A percentile compares a stretch with the other conserved stretches of the same genome.
phyloP scores from a whole-genome alignment of 2,888 invertebrate species.

The Drosophila anomalata region DNA sequence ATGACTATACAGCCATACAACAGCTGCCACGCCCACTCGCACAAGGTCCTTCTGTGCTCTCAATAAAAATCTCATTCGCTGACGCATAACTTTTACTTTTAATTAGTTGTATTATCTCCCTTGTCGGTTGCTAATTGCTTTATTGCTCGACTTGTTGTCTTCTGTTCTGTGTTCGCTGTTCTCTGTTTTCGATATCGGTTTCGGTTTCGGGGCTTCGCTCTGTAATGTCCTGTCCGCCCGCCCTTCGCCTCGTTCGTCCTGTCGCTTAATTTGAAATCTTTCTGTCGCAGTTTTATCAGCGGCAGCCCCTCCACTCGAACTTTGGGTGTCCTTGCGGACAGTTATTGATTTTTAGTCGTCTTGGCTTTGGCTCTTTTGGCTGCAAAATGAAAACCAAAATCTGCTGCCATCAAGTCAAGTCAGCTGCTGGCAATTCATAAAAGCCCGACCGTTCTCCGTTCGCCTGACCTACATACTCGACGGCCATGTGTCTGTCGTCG shows the following conservation, averaged over 20 bases:
- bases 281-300: constrained; percentile 78
- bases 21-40: constrained; percentile 31
- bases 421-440: constrained; percentile 76
- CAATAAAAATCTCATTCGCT: constrained; percentile 79
- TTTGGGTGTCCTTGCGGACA: constrained; percentile 65
- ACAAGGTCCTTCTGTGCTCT: constrained; percentile 47
- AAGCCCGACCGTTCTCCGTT: constrained; percentile 48
- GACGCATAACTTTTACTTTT: constrained; percentile 79
- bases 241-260: constrained; percentile 27
- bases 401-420: constrained; percentile 54
- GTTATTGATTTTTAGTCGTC: constrained; percentile 68
- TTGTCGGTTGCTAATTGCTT: constrained; percentile 75
- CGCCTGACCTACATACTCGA: constrained; percentile 67
- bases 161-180: constrained; percentile 18
- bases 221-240: constrained; percentile 22
- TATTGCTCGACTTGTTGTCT: constrained; percentile 62
- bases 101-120: constrained; percentile 79
- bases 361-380: constrained; percentile 42
- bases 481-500: constrained; percentile 33
- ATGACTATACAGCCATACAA: constrained; percentile 49
- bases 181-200: constrained; percentile 36
- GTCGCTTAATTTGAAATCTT: constrained; percentile 64
- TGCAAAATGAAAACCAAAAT: constrained; percentile 71
- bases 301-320: constrained; percentile 6
- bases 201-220: constrained; percentile 14